Evolutionary conservation across 2,888 invertebrate species (phyloP), one percentile per base, ranked within the genome.

Genomic region (Lasioglossum marginatum): DNA sequence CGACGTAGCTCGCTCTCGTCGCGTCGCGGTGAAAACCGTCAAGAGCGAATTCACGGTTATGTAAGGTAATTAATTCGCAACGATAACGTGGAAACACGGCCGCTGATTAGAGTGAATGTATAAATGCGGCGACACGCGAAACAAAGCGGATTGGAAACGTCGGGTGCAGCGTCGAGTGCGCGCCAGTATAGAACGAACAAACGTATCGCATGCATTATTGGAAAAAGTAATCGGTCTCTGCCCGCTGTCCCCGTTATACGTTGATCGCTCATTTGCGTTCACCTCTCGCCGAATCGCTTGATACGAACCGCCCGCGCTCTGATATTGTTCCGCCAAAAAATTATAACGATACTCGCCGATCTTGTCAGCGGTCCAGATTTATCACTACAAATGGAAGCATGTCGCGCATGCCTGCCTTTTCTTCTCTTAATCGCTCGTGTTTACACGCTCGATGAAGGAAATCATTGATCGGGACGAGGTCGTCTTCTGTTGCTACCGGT

Each of bases 401-500:
- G 45, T 52, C 27, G 31, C n/a, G 74, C 60, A 76, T 23, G 43
- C 12, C 4, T 57, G 43, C 6, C 23, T 72, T 78, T 77, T 71
- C 73, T 77, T 66, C 45, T 63, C 6, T 27, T 78, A 84, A 87
- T 87, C 84, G 77, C 23, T 48, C 48, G 48, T 77, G 85, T 87
- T 88, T 88, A 87, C 87, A 82, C 85, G 81, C 73, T 79, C 85
- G 82, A 81, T 77, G 85, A 88, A 88, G 85, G 85, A 85, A 83
- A 85, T 87, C 88, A 87, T 85, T 81, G 88, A 87, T 85, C 82
- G 66, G 75, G 74, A 73, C 68, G 45, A 43, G 75, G 66, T 74
- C 74, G 81, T 77, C 76, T 79, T 88, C 85, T 57, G 85, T 79
- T 76, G 60, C 75, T 80, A 82, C 66, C 68, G 77, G 48, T 40